A percentile compares a stretch with the other conserved stretches of the same genome.
Conservation (phyloP, 23 tunicate genomes). For the Aplidium turbinatum region DNA sequence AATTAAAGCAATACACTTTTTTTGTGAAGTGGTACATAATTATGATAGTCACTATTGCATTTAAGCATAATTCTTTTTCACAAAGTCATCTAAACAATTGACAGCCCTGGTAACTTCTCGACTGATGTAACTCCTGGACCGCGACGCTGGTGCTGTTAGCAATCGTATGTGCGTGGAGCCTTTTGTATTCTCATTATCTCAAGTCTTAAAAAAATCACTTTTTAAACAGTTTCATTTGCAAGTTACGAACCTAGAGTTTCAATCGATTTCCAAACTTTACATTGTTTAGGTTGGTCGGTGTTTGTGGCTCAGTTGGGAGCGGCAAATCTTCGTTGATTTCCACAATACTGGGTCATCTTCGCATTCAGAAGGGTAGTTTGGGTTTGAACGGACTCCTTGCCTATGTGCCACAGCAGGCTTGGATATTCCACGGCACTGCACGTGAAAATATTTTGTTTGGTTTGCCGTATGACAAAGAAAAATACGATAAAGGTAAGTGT, state of each 20-base stretch:
- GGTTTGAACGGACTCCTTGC: constrained; percentile 63
- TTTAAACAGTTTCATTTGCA: background rate
- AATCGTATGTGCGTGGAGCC: too few species aligned
- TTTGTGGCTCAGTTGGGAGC: constrained; percentile 84
- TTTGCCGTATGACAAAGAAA: constrained; percentile 58
- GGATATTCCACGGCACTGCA: constrained; percentile 86
- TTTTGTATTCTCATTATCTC: too few species aligned
- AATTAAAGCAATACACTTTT: too few species aligned
- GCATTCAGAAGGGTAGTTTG: constrained; percentile 56
- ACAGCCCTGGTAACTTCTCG: too few species aligned
- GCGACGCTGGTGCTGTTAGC: too few species aligned
- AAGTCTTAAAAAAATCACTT: too few species aligned
- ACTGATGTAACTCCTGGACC: too few species aligned
- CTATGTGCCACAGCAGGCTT: constrained; percentile 93
- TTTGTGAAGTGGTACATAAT: too few species aligned
- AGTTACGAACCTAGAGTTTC: background rate
- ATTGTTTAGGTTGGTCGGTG: constrained; percentile 55
- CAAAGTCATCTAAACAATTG: too few species aligned
- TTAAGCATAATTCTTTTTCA: too few species aligned
- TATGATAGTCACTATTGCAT: too few species aligned
- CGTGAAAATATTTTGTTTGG: constrained; percentile 86
- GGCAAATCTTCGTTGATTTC: constrained; percentile 83
- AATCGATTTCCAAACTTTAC: background rate
- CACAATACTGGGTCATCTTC: constrained; percentile 56
- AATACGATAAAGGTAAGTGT: constrained; percentile 57